Evolutionary conservation across 35 echinoderm and acorn worm species (phyloP), one percentile per base, ranked within the genome.

Genomic region (Apostichopus californicus): DNA sequence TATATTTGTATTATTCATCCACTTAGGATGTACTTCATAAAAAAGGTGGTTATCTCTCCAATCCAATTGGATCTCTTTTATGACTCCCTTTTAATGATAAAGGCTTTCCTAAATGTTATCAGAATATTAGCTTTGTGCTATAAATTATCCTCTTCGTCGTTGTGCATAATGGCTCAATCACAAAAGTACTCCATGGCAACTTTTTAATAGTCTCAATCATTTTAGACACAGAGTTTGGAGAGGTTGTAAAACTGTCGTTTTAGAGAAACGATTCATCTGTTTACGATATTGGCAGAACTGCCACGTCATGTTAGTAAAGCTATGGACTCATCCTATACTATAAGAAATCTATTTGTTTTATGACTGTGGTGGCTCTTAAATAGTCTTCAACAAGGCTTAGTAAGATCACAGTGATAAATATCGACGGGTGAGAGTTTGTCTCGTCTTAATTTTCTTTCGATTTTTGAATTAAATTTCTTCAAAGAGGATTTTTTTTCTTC

Each of bases 201-300:
- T 75, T 75, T 85, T 85, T 60, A 85, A 85, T 85, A 58, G 81
- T 21, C 57, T 15, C 55, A 85, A 85, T 1, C 54, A n/a, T 85
- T 85, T 46, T 54, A 85, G 20, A 85, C 55, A 15, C 17, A 5
- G 13, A 81, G 34, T 25, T 81, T 59, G 5, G 4, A 9, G 56
- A 56, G 55, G 81, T 59, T 59, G 17, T 85, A 85, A 85, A 85
- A 59, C 55, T 59, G 81, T 85, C 81, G 21, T 85, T 85, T 85
- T 22, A 55, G 21, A 15, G 17, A 52, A n/a, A n/a, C 6, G 55
- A 58, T 85, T 85, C 20, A 59, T 85, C 58, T 54, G 81, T 58
- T 85, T 58, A 85, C 54, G 81, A 85, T 85, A 58, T 85, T 60
- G 55, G 23, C 81, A 20, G 17, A 59, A 85, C 9, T 58, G 81